phyloP scores from a whole-genome alignment of 2,797 vertebrate species.

The Brachyalestes nurse region DNA sequence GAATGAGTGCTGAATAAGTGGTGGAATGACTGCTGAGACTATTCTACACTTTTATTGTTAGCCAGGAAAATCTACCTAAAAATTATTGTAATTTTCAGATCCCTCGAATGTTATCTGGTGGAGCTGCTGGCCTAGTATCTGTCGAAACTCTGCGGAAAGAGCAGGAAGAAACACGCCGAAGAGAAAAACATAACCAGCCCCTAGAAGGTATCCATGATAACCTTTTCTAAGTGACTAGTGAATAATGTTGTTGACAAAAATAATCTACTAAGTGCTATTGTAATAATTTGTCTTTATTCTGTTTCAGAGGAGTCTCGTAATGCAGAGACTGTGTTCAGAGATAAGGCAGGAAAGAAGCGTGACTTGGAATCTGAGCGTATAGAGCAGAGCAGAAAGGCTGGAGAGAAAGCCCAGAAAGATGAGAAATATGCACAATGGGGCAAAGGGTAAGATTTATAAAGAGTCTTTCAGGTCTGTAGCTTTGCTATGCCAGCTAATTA shows the following conservation, averaged over 20 bases:
- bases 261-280: background rate
- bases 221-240: background rate
- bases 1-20: background rate
- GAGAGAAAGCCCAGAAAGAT: slow-evolving; percentile 82
- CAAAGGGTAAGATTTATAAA: slow-evolving; percentile 82
- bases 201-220: slow-evolving; percentile 82
- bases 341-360: slow-evolving; percentile 88
- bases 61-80: background rate
- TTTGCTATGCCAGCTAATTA: background rate
- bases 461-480: background rate
- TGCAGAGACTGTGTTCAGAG: slow-evolving; percentile 88
- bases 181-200: slow-evolving; percentile 74
- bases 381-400: slow-evolving; percentile 82
- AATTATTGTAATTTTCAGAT: slow-evolving; percentile 62
- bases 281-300: slow-evolving; percentile 11
- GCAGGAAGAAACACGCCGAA: slow-evolving; percentile 82
- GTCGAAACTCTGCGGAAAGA: slow-evolving; percentile 84
- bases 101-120: slow-evolving; percentile 82
- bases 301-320: slow-evolving; percentile 83
- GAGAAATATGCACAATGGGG: slow-evolving; percentile 95
- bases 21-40: background rate
- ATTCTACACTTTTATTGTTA: background rate
- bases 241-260: background rate
- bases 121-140: slow-evolving; percentile 85
- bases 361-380: slow-evolving; percentile 86